Evolutionary conservation across 2,113 vertebrate species (phyloP).

Genomic region (Nanorana parkeri): DNA sequence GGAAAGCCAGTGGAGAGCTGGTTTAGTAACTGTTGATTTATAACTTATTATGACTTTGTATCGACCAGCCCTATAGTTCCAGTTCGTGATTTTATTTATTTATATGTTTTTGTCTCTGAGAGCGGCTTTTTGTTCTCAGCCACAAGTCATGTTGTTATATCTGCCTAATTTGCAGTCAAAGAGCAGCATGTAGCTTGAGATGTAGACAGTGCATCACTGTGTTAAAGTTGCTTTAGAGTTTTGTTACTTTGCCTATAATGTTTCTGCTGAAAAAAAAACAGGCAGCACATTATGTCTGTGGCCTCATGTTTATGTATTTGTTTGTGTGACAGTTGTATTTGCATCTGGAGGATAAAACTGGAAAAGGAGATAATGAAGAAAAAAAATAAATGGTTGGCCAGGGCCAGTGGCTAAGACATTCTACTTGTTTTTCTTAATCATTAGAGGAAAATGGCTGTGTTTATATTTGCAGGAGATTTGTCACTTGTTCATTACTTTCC

Average conservation of each 20-base stretch:
- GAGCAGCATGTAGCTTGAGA: not conserved
- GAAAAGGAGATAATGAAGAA: not conserved
- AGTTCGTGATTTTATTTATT: too few species aligned
- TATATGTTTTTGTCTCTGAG: not conserved
- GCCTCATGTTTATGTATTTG: constrained; percentile 43
- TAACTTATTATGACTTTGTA: not conserved
- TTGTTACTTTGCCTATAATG: constrained; percentile 8
- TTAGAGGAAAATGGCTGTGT: not conserved
- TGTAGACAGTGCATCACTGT: constrained; percentile 38
- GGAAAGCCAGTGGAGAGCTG: not conserved
- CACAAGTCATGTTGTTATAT: not conserved
- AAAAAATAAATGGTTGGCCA: not conserved
- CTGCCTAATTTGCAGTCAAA: constrained; percentile 20
- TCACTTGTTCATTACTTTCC: not conserved
- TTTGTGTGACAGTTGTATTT: constrained; percentile 20
- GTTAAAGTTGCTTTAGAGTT: not conserved
- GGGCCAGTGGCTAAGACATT: not conserved
- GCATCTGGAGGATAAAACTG: constrained; percentile 6
- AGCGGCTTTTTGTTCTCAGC: not conserved
- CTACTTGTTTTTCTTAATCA: not conserved
- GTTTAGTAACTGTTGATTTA: not conserved
- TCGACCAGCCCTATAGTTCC: too few species aligned
- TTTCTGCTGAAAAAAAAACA: constrained; percentile 18
- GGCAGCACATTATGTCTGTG: not conserved
- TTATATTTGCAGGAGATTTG: not conserved